Conservation (phyloP, 2,888 invertebrate genomes). For the Rhogogaster chlorosoma region DNA sequence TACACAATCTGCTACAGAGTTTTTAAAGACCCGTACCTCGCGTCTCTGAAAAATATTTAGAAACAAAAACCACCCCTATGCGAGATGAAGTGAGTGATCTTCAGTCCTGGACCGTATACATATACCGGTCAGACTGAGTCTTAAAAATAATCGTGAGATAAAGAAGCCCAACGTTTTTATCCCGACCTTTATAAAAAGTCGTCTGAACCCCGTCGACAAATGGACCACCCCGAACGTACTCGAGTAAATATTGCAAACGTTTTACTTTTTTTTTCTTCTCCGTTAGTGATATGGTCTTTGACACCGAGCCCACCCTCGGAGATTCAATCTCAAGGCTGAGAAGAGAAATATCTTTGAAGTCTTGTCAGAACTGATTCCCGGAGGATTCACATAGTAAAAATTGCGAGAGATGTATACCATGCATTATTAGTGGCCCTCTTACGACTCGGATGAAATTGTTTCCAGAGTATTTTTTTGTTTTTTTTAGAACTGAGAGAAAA, state of each 20-base stretch:
- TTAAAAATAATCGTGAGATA: not conserved
- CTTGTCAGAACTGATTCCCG: not conserved
- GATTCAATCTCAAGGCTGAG: not conserved
- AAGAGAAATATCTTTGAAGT: not conserved
- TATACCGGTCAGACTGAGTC: not conserved
- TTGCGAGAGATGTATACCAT: not conserved
- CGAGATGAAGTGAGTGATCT: not conserved
- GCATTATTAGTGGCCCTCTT: not conserved
- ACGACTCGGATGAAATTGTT: not conserved
- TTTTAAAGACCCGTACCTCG: slow-evolving; percentile 4
- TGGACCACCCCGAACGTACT: not conserved
- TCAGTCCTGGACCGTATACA: not conserved
- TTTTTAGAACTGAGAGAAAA: not conserved
- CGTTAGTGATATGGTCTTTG: not conserved
- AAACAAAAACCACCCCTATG: slow-evolving; percentile 21
- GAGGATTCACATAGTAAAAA: not conserved
- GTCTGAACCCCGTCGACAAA: not conserved
- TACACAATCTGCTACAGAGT: not conserved
- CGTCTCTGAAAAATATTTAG: not conserved
- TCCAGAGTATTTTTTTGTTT: too few relatives aligned
- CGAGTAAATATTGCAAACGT: not conserved
- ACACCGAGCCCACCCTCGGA: not conserved
- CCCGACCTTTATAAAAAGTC: not conserved
- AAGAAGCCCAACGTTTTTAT: not conserved
- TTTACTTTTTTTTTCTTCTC: not conserved